These are phyloP conservation scores for Thomomys bottae DNA, from an alignment of 2,113 vertebrate species.

Conservation along the genomic window DNA sequence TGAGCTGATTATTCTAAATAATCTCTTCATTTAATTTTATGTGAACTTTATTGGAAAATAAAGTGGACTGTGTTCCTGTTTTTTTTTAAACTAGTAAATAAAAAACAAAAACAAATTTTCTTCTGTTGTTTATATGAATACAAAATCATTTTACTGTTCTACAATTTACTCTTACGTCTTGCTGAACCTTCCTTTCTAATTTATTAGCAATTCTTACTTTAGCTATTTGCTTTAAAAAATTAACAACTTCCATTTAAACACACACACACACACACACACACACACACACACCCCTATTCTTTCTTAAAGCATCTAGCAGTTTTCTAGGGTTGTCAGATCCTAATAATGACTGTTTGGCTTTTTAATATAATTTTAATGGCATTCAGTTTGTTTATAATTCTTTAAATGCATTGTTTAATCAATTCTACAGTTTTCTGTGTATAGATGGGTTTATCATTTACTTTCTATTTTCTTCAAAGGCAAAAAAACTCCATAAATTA, in stretches of 20 bases:
- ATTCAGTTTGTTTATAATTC: not conserved
- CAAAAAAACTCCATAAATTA: not conserved
- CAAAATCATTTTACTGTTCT: too few species aligned
- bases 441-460: not conserved
- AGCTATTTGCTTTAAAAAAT: too few species aligned
- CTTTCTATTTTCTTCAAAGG: slow-evolving; percentile 6
- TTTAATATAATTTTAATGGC: slow-evolving; percentile 3
- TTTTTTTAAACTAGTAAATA: too few species aligned
- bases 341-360: not conserved
- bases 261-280: too few species aligned
- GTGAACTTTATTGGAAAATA: too few species aligned
- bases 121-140: too few species aligned
- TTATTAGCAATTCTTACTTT: too few species aligned
- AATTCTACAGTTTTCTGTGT: not conserved
- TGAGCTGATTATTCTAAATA: slow-evolving; percentile 25
- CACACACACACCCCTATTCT: accelerated
- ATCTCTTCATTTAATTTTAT: not conserved
- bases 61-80: too few species aligned
- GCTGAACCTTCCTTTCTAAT: too few species aligned
- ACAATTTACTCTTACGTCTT: too few species aligned
- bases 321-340: not conserved
- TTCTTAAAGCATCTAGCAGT: not conserved
- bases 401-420: not conserved
- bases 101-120: not conserved
- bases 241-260: too few species aligned